Base-by-base conservation (phyloP, 1,140 invertebrate species). In the Diorhabda sublineata region DNA sequence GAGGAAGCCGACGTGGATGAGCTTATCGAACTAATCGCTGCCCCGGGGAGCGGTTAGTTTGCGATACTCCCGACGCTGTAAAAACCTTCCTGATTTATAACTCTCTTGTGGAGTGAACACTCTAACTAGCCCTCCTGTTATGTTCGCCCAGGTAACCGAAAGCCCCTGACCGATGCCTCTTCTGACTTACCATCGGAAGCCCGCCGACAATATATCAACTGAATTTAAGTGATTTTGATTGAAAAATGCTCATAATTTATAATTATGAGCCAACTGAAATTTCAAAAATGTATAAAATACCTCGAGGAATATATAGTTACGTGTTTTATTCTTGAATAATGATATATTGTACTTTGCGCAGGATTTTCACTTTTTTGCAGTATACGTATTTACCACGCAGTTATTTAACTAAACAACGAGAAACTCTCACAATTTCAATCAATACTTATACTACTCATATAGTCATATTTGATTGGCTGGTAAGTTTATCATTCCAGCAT, bases 21-120 rank as follows among this genome's bases (percentile, higher is more conserved):
- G 71, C 75, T 76, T 77, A 76, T 75, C 75, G 71, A 66, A 64
- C 73, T 76, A 76, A 77, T 77, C 75, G 69, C 45, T 65, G 68
- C 76, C 71, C 76, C 43, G 61, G 76, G 75, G 76, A 77, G 71
- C 75, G 73, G 72, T 77, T 77, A 76, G 76, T 75, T 74, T 71
- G 71, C 75, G 73, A 77, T 76, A 75, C 69, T 72, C 69, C 67
- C 75, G 66, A 63, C 66, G 69, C 64, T 66, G 70, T 73, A 75
- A 77, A 76, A 77, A 76, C 71, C 67, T 62, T 41, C 71, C 70
- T 77, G 75, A 77, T 77, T 77, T 77, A 77, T 74, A 71, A 71
- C 73, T 71, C 74, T 74, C 73, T 65, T 71, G 73, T 58, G 73
- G 61, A 72, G 72, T 73, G 70, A 75, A 72, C 74, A 72, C 62